phyloP scores from a whole-genome alignment of 2,113 vertebrate species.

The Proterorhinus semilunaris region DNA sequence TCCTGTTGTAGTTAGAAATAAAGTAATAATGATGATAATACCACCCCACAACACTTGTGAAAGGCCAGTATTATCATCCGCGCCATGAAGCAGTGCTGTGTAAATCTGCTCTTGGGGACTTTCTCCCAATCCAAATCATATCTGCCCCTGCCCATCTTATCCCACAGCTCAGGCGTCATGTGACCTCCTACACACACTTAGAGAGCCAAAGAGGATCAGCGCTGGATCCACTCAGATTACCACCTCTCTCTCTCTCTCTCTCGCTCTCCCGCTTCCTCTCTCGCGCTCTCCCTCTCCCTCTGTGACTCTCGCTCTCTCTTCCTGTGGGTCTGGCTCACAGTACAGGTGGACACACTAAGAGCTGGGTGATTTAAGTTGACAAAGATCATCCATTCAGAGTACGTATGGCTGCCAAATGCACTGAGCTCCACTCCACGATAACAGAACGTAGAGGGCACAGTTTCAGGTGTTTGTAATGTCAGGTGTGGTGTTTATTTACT shows the following conservation, averaged over 20 bases:
- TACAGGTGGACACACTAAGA: slow-evolving; percentile 13
- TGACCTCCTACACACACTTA: slow-evolving; percentile 48
- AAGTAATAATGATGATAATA: too few species aligned
- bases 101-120: slow-evolving; percentile 51
- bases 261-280: slow-evolving; percentile 2
- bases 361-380: slow-evolving; percentile 64
- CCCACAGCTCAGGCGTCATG: slow-evolving; percentile 47
- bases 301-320: slow-evolving; percentile 9
- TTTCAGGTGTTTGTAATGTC: background rate
- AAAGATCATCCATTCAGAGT: slow-evolving; percentile 61
- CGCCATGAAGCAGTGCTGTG: slow-evolving; percentile 40
- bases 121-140: slow-evolving; percentile 41
- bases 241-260: slow-evolving; percentile 22
- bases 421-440: slow-evolving; percentile 49
- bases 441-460: slow-evolving; percentile 38
- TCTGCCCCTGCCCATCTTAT: slow-evolving; percentile 50
- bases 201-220: slow-evolving; percentile 67
- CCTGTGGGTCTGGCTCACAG: background rate
- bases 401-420: slow-evolving; percentile 57
- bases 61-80: slow-evolving; percentile 20
- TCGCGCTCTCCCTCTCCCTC: background rate
- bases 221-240: slow-evolving; percentile 65
- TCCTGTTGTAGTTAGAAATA: too few species aligned
- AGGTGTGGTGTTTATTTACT: too few species aligned
- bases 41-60: background rate